Conservation (phyloP, 2,888 invertebrate genomes). For the Drosophila cracens region DNA sequence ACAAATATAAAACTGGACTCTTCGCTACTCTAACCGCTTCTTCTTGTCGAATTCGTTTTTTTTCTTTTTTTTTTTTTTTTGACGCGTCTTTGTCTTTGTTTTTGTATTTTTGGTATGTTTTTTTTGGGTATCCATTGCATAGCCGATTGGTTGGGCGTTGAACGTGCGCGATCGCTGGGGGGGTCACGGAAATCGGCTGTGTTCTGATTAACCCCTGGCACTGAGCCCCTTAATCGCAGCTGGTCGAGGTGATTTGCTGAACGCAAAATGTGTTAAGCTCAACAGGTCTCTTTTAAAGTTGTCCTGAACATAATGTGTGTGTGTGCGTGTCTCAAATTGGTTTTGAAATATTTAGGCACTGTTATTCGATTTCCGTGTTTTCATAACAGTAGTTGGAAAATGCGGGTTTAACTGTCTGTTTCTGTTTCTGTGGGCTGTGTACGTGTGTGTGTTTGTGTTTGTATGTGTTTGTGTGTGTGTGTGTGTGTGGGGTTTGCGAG, state of each 20-base stretch:
- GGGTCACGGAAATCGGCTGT: constrained; percentile 73
- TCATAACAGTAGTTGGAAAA: constrained; percentile 59
- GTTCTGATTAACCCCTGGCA: constrained; percentile 74
- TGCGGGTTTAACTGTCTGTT: constrained; percentile 54
- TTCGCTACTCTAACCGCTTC: background rate
- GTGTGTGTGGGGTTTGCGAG: constrained; percentile 15
- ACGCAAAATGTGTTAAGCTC: constrained; percentile 56
- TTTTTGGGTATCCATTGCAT: constrained; percentile 63
- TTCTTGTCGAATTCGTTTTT: background rate
- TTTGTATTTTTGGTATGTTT: constrained; percentile 38
- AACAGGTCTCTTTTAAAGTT: constrained; percentile 17
- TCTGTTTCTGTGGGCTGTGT: constrained; percentile 29
- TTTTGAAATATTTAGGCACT: constrained; percentile 38
- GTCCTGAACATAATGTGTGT: constrained; percentile 36
- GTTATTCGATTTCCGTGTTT: constrained; percentile 75
- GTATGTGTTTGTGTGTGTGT: constrained; percentile 12
- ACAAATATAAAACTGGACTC: constrained; percentile 39
- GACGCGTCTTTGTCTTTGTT: constrained; percentile 54
- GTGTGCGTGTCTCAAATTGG: constrained; percentile 16
- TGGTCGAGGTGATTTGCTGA: constrained; percentile 70
- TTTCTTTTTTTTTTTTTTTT: constrained; percentile 40
- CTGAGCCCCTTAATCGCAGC: constrained; percentile 82
- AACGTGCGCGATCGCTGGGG: constrained; percentile 42
- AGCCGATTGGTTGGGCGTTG: constrained; percentile 32
- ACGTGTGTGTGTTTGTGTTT: constrained; percentile 8